Conservation (phyloP, 2,797 vertebrate species). For the Coluber constrictor region DNA sequence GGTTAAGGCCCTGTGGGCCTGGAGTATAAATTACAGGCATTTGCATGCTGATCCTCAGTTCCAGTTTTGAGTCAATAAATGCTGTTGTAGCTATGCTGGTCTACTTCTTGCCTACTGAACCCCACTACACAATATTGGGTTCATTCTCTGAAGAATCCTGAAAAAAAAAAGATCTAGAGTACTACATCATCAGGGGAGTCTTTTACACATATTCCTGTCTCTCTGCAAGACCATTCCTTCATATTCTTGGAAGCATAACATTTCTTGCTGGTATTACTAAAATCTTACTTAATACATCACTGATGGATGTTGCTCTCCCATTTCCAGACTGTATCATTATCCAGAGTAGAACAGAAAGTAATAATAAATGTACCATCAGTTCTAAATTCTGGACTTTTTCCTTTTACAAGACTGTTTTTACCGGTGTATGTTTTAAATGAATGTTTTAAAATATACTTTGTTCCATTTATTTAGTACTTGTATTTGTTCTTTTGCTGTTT, state of each 20-base stretch:
- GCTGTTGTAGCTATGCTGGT: too few relatives aligned
- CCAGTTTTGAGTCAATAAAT: too few relatives aligned
- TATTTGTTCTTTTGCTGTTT: not conserved
- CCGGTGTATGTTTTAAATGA: not conserved
- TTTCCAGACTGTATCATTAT: not conserved
- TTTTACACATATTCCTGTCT: not conserved
- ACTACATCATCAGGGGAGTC: not conserved
- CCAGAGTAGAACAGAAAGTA: not conserved
- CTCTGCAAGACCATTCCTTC: not conserved
- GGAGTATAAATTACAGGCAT: too few relatives aligned
- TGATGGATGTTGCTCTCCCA: not conserved
- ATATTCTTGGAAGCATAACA: not conserved
- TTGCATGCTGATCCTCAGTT: too few relatives aligned
- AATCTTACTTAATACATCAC: not conserved
- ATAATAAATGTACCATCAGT: not conserved
- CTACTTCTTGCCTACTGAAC: too few relatives aligned
- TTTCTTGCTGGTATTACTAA: not conserved
- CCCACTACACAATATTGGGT: not conserved
- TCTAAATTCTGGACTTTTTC: not conserved
- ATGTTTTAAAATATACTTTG: not conserved
- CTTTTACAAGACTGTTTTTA: not conserved
- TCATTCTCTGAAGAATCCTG: not conserved
- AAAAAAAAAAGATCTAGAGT: not conserved
- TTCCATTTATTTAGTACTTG: not conserved
- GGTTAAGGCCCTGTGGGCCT: too few relatives aligned